Evolutionary conservation across 2,113 vertebrate species (phyloP).

Genomic region (Microcebus ravelobensis): DNA sequence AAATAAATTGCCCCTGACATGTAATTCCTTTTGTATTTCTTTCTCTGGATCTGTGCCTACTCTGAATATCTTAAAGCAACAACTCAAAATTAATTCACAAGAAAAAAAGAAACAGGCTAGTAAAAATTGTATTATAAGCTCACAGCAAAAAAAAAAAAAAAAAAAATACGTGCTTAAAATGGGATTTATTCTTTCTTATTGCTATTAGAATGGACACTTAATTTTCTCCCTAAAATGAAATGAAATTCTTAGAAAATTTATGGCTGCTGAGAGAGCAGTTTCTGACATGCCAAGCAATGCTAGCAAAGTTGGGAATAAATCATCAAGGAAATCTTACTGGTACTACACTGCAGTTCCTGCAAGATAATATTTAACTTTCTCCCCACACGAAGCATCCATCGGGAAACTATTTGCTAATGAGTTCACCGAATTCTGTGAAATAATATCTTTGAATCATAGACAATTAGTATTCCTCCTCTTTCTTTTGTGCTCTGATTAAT

Average conservation of each 20-base stretch:
- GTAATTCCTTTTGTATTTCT: neutral
- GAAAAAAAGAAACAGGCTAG: conserved; percentile 53
- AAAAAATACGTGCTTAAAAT: conserved; percentile 55
- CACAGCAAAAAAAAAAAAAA: conserved; percentile 22
- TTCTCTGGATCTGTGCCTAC: neutral
- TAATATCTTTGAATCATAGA: neutral
- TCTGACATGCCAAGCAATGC: conserved; percentile 51
- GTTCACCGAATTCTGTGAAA: neutral
- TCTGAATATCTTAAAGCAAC: conserved; percentile 18
- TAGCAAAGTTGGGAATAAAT: conserved; percentile 67
- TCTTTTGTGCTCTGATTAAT: neutral
- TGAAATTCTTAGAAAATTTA: conserved; percentile 68
- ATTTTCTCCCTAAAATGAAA: conserved; percentile 70
- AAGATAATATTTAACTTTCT: too few species aligned
- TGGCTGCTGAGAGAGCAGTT: conserved; percentile 51
- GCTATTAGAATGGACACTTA: conserved; percentile 64
- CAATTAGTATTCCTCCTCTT: neutral
- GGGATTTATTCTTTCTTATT: conserved; percentile 73
- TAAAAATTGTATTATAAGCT: conserved; percentile 58
- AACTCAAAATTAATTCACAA: conserved; percentile 64
- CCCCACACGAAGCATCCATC: neutral
- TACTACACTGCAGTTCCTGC: neutral
- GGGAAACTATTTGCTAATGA: neutral
- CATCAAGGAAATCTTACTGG: conserved; percentile 35
- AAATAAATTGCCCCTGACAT: conserved; percentile 17